Conservation (phyloP, 2,797 vertebrate species). For the Brachyrhaphis roseni region DNA sequence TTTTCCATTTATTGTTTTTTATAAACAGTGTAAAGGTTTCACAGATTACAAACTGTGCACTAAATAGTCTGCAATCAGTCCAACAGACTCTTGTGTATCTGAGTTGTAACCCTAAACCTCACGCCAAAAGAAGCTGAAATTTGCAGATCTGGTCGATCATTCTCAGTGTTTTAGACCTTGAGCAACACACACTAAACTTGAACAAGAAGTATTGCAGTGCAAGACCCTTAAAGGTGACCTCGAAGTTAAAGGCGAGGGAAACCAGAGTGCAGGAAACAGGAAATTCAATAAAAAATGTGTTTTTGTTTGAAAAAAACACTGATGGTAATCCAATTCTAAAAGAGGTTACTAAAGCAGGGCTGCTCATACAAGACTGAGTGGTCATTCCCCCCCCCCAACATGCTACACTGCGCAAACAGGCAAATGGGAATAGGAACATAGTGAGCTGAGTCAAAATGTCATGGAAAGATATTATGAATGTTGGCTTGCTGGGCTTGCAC, state of each 20-base stretch:
- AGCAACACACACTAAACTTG: background rate
- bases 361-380: slow-evolving; percentile 49
- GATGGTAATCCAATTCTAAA: background rate
- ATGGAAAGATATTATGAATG: slow-evolving; percentile 53
- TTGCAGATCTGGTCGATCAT: background rate
- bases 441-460: slow-evolving; percentile 46
- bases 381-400: slow-evolving; percentile 30
- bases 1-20: background rate
- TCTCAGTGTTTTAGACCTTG: background rate
- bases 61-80: no score
- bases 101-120: no score
- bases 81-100: no score
- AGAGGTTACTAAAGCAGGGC: slow-evolving; percentile 28
- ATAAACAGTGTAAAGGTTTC: background rate
- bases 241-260: background rate
- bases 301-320: slow-evolving; percentile 24
- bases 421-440: slow-evolving; percentile 41
- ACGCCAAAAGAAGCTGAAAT: background rate
- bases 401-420: slow-evolving; percentile 39
- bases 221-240: background rate
- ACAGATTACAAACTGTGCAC: background rate
- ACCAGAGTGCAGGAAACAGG: background rate
- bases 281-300: background rate
- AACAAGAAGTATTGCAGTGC: background rate
- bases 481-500: slow-evolving; percentile 39